phyloP scores from a whole-genome alignment of 2,888 invertebrate species.

The Tricholauxania praeusta region DNA sequence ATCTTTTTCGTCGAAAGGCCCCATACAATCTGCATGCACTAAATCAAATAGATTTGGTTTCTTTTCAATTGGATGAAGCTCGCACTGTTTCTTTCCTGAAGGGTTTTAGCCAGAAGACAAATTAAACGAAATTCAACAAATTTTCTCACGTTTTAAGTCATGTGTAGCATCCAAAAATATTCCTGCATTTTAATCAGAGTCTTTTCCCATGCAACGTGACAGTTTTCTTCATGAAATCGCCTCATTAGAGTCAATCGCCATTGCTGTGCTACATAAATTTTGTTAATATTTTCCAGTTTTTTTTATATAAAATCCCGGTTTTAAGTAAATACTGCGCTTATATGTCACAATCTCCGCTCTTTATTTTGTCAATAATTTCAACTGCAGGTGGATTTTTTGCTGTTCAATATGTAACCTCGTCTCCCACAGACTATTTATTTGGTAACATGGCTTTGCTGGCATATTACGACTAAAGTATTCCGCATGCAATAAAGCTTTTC shows the following conservation, averaged over 20 bases:
- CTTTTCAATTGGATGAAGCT: too few relatives aligned
- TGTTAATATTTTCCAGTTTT: not conserved
- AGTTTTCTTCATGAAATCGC: slow-evolving; percentile 46
- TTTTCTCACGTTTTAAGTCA: too few relatives aligned
- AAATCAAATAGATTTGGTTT: too few relatives aligned
- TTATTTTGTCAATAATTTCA: slow-evolving; percentile 24
- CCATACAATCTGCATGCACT: too few relatives aligned
- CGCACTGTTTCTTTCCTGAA: too few relatives aligned
- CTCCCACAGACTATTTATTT: slow-evolving; percentile 30
- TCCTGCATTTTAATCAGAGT: too few relatives aligned
- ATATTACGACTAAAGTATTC: slow-evolving; percentile 20
- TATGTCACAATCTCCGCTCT: not conserved
- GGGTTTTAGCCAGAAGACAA: too few relatives aligned
- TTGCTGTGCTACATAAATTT: not conserved
- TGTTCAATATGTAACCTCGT: slow-evolving; percentile 37
- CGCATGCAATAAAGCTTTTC: too few relatives aligned
- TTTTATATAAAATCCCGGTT: not conserved
- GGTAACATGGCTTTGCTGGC: too few relatives aligned
- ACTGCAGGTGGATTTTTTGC: slow-evolving; percentile 1
- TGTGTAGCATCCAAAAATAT: too few relatives aligned
- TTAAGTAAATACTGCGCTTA: not conserved
- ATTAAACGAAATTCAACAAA: too few relatives aligned
- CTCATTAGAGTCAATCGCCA: not conserved
- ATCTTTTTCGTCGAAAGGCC: too few relatives aligned
- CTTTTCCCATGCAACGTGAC: slow-evolving; percentile 44